These are phyloP conservation scores for Stratiomys singularior DNA, from an alignment of 2,888 invertebrate genomes.

Conservation along the genomic window DNA sequence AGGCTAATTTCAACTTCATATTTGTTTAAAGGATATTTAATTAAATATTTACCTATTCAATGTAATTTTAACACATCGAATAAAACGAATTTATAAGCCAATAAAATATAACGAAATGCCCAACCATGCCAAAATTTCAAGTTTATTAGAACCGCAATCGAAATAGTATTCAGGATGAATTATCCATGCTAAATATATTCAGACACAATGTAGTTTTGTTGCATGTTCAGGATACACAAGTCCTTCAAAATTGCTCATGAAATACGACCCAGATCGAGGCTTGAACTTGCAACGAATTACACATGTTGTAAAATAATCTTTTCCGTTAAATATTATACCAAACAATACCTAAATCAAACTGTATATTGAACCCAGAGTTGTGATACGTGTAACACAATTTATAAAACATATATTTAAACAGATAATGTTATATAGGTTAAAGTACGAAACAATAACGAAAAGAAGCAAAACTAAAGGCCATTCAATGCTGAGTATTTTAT, in stretches of 20 bases:
- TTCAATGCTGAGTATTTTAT: conserved; percentile 26
- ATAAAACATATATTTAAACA: conserved; percentile 21
- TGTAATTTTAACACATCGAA: conserved; percentile 49
- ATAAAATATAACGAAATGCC: conserved; percentile 1
- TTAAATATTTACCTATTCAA: background rate
- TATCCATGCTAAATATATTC: too few species aligned
- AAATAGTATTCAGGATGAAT: too few species aligned
- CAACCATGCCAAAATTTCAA: conserved; percentile 19
- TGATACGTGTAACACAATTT: conserved; percentile 50
- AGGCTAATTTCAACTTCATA: too few species aligned
- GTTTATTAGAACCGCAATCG: background rate
- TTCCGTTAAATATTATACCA: conserved; percentile 1
- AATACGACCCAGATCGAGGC: background rate
- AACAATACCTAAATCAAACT: conserved; percentile 43
- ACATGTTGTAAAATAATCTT: background rate
- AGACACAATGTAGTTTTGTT: background rate
- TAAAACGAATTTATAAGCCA: conserved; percentile 50
- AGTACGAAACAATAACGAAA: conserved; percentile 21
- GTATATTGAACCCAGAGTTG: conserved; percentile 50
- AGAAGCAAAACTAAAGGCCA: conserved; percentile 14
- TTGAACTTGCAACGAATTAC: background rate
- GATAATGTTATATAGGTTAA: conserved; percentile 27
- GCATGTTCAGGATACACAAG: background rate
- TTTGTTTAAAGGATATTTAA: background rate
- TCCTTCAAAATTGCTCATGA: background rate